Conservation (phyloP, 2,797 vertebrate species). For the Bradypodion pumilum region DNA sequence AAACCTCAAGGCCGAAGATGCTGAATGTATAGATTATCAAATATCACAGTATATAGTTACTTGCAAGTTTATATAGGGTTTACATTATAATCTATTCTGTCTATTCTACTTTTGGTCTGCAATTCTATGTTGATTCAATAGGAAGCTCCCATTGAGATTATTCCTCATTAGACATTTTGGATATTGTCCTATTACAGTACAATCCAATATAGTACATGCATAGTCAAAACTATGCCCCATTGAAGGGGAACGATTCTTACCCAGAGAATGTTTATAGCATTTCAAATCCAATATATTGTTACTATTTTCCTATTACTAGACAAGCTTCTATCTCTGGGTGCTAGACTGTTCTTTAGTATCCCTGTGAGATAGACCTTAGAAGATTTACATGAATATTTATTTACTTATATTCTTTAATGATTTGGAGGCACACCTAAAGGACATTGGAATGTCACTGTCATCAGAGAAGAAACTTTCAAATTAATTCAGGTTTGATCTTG, state of each 20-base stretch:
- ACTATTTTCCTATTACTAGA: constrained; percentile 28
- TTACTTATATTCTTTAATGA: not conserved
- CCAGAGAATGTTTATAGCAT: not conserved
- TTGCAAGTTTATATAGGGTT: constrained; percentile 40
- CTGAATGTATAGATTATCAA: constrained; percentile 9
- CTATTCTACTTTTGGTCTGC: constrained; percentile 22
- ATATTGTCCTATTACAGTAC: not conserved
- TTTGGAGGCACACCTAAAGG: not conserved
- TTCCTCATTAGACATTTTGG: not conserved
- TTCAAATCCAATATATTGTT: constrained; percentile 31
- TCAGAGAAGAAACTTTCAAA: not conserved
- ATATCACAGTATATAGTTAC: constrained; percentile 10
- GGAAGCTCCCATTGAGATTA: not conserved
- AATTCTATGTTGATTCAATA: not conserved
- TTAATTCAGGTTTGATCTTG: not conserved
- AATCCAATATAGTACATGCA: not conserved
- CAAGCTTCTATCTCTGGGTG: not conserved
- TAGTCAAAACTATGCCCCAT: not conserved
- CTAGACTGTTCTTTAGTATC: not conserved
- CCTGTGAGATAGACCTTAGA: no score
- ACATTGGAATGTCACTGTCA: not conserved
- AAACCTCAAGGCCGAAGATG: constrained; percentile 35
- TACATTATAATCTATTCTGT: constrained; percentile 20
- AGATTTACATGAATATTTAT: not conserved
- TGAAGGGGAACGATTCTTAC: not conserved